Evolutionary conservation across 2,113 vertebrate species (phyloP).

Genomic region (Pseudorasbora parva): DNA sequence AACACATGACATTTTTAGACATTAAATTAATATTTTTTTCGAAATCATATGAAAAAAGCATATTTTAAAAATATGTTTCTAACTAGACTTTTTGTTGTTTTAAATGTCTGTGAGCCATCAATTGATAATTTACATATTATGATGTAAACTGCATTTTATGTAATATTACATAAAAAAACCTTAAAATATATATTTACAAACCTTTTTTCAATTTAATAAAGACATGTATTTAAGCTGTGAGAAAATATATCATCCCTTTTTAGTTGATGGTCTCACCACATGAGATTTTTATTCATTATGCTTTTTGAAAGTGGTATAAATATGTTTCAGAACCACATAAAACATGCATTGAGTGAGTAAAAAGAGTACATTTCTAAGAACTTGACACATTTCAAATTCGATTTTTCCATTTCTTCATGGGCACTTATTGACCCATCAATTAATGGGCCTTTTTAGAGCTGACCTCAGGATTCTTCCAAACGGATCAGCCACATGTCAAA

Average conservation of each 20-base stretch:
- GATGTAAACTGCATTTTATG: too few relatives aligned
- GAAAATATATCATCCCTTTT: background rate
- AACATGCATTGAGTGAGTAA: background rate
- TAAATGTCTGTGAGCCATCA: too few relatives aligned
- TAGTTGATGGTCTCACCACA: background rate
- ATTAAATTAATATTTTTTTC: too few relatives aligned
- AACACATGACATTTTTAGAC: too few relatives aligned
- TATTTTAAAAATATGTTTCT: too few relatives aligned
- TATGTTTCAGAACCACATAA: background rate
- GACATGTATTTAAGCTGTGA: background rate
- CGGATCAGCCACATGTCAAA: conserved; percentile 26
- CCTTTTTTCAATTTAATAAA: too few relatives aligned
- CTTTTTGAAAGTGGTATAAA: too few relatives aligned
- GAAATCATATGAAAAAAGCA: too few relatives aligned
- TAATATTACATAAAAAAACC: too few relatives aligned
- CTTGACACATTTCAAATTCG: background rate
- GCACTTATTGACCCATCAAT: conserved; percentile 14
- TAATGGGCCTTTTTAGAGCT: background rate
- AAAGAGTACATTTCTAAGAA: background rate
- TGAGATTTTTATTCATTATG: background rate
- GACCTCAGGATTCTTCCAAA: conserved; percentile 12
- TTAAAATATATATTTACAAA: too few relatives aligned
- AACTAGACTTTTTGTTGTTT: too few relatives aligned
- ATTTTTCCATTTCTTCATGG: background rate
- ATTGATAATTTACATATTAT: too few relatives aligned